Conservation (phyloP, 2,113 vertebrate species). For the Actenoides lindsayi region DNA sequence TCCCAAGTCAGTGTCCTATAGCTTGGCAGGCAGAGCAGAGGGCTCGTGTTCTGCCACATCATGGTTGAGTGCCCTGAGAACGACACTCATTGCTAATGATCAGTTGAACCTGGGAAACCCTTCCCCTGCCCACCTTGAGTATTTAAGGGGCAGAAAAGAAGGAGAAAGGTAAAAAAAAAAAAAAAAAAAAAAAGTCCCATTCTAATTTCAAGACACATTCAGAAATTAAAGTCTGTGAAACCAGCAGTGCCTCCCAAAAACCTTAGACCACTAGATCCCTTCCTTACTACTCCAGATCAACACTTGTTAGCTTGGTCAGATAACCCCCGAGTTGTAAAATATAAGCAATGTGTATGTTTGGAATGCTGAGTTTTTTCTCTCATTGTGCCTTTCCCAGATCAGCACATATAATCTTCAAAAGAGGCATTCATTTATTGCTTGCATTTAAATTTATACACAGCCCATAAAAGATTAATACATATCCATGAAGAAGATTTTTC, state of each 20-base stretch:
- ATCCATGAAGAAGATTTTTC: conserved; percentile 59
- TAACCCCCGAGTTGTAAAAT: not conserved
- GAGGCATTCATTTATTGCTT: conserved; percentile 1
- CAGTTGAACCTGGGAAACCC: not conserved
- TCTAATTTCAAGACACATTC: not conserved
- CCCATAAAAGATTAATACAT: conserved; percentile 65
- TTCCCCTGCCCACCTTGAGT: not conserved
- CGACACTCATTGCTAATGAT: not conserved
- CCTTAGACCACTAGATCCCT: not conserved
- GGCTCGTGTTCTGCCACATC: rapidly evolving
- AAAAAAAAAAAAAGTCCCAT: not conserved
- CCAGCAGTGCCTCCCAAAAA: not conserved
- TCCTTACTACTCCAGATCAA: not conserved
- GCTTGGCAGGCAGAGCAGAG: not conserved
- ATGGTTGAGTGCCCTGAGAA: not conserved
- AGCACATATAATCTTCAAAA: not conserved
- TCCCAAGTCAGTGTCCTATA: not conserved
- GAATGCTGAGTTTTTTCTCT: not conserved
- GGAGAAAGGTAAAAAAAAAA: not conserved
- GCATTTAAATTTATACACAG: conserved; percentile 58
- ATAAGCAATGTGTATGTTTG: not conserved
- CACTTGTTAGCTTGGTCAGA: not conserved
- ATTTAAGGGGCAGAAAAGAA: not conserved
- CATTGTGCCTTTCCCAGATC: not conserved
- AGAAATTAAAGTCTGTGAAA: not conserved